Base-by-base conservation (phyloP, 1,140 invertebrate genomes). In the Philotrypesis tridentata region DNA sequence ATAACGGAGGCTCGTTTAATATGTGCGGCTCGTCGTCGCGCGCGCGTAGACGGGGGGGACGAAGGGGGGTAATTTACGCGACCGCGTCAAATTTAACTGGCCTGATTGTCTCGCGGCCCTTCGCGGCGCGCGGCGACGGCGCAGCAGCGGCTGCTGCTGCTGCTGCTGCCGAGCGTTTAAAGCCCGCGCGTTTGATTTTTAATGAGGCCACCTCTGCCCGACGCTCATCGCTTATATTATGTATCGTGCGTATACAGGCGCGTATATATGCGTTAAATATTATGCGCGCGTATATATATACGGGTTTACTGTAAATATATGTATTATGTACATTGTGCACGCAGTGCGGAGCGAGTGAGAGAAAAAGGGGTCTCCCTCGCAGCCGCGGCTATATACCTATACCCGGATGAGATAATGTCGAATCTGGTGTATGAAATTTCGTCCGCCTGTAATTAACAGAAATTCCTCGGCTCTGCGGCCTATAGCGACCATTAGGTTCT, bases 401-500 rank as follows among this genome's bases (percentile, higher is more conserved):
- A n/a, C n/a, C n/a, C n/a, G n/a, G n/a, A n/a, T n/a, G n/a, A n/a
- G n/a, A n/a, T n/a, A n/a, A n/a, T n/a, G n/a, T n/a, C 21, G 27
- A 73, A 23, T 73, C 29, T 1, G 25, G 29, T 40, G 48, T 33
- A 48, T n/a, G 60, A 63, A 75, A 23, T 65, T 43, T 27, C 74
- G 29, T 43, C 61, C 67, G 65, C 14, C 55, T 60, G 37, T 43
- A 71, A 72, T 79, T 79, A 79, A 72, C 78, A 79, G 78, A 79
- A 61, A n/a, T 79, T 63, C 11, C 31, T 29, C 48, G 1, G 40
- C 27, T 61, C 48, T 7, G 68, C n/a, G 14, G 48, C 55, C 29
- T n/a, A 27, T 27, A 60, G 25, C 68, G 78, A 31, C 70, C 63
- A 79, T 79, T 79, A 73, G 67, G 70, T 73, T 79, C 78, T 79